phyloP scores from a whole-genome alignment of 92 coral and sea anemone species.

The Palythoa heliodiscus region DNA sequence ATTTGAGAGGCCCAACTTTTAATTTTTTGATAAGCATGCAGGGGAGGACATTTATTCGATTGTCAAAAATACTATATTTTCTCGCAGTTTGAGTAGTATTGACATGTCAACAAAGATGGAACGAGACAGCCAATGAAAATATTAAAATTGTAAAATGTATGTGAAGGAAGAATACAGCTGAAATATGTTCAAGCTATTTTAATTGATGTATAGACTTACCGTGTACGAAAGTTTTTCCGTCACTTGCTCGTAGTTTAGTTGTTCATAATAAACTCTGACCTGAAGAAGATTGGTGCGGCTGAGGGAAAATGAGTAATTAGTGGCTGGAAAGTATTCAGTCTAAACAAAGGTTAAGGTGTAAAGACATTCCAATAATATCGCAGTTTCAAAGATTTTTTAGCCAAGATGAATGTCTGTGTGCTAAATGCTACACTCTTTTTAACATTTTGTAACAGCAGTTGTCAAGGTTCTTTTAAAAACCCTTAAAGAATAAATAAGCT shows the following conservation, averaged over 20 bases:
- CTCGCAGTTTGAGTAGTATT: too few species aligned
- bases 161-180: not conserved
- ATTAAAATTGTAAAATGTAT: not conserved
- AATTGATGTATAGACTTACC: not conserved
- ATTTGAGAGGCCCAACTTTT: too few species aligned
- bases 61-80: too few species aligned
- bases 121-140: not conserved
- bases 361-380: too few species aligned
- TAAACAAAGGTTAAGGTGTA: not conserved
- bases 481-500: too few species aligned
- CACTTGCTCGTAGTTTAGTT: constrained; percentile 40
- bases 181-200: not conserved
- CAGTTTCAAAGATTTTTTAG: too few species aligned
- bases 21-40: too few species aligned
- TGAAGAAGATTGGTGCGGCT: constrained; percentile 45
- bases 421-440: too few species aligned
- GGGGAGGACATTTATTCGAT: too few species aligned
- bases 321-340: not conserved
- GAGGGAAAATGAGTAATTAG: not conserved
- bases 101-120: not conserved
- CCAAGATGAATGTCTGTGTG: too few species aligned
- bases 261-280: constrained; percentile 31
- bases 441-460: too few species aligned
- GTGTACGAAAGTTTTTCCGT: constrained; percentile 40
- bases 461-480: too few species aligned